phyloP scores from a whole-genome alignment of 2,888 invertebrate genomes.

The Mylabris sibirica region DNA sequence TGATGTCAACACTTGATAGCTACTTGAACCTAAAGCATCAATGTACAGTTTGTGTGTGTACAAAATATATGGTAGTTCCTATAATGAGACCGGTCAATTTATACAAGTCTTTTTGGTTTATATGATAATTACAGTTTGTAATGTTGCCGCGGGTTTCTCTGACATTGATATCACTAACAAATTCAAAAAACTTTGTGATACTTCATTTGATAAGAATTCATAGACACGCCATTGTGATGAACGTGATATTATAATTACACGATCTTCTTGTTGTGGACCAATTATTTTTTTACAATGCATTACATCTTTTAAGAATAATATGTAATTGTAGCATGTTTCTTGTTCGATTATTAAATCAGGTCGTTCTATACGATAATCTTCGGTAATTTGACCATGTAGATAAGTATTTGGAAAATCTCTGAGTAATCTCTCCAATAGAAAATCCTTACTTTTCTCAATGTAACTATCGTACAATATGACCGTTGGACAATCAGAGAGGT shows the following conservation, averaged over 20 bases:
- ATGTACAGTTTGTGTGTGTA: slow-evolving; percentile 78
- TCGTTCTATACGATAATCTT: slow-evolving; percentile 62
- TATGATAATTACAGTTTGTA: slow-evolving; percentile 36
- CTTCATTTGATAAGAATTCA: slow-evolving; percentile 70
- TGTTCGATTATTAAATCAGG: slow-evolving; percentile 56
- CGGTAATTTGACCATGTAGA: slow-evolving; percentile 70
- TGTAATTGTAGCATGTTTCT: slow-evolving; percentile 68
- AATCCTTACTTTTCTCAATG: slow-evolving; percentile 66
- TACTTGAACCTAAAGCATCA: slow-evolving; percentile 77
- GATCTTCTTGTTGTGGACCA: slow-evolving; percentile 69
- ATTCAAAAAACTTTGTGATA: slow-evolving; percentile 73
- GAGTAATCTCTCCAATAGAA: slow-evolving; percentile 68
- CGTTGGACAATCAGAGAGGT: slow-evolving; percentile 71
- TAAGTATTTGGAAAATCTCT: slow-evolving; percentile 66
- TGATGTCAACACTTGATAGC: slow-evolving; percentile 72
- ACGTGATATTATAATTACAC: slow-evolving; percentile 72
- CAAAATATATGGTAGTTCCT: slow-evolving; percentile 76
- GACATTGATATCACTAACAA: slow-evolving; percentile 75
- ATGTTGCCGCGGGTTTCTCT: slow-evolving; percentile 59
- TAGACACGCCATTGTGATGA: slow-evolving; percentile 79
- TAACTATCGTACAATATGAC: slow-evolving; percentile 72
- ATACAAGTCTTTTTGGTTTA: slow-evolving; percentile 1
- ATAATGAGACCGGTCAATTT: slow-evolving; percentile 33
- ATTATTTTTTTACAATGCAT: slow-evolving; percentile 67
- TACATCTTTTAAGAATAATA: slow-evolving; percentile 73